Evolutionary conservation across 2,113 vertebrate species (phyloP).

Genomic region (Beaufortia kweichowensis): DNA sequence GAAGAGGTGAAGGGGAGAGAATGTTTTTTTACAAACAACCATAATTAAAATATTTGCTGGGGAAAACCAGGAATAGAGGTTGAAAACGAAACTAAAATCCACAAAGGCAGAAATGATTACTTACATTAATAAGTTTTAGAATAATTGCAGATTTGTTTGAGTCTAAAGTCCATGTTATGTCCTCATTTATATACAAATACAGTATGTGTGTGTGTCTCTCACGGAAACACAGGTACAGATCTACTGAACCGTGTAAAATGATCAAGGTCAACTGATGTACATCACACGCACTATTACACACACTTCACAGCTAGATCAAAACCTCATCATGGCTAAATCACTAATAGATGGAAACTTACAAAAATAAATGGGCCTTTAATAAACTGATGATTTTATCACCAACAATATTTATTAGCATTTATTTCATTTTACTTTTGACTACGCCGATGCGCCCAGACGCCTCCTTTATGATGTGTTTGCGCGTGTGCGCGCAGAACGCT

Average conservation of each 20-base stretch:
- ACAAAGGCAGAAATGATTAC: no score
- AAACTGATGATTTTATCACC: neutral
- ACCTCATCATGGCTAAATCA: neutral
- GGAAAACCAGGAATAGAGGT: conserved; percentile 24
- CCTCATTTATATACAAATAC: no score
- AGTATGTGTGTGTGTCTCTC: no score
- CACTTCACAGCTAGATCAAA: neutral
- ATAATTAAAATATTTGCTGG: conserved; percentile 12
- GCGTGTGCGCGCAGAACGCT: conserved; percentile 29
- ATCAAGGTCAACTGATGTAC: neutral
- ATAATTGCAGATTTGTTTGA: no score
- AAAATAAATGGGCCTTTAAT: neutral
- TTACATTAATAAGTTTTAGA: no score
- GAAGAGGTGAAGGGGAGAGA: neutral
- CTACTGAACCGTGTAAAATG: neutral
- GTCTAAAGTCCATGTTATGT: no score
- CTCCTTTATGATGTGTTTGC: conserved; percentile 18
- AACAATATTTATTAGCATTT: neutral
- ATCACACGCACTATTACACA: neutral
- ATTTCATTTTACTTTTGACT: neutral
- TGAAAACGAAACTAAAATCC: no score
- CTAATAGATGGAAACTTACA: neutral
- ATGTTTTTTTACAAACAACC: neutral
- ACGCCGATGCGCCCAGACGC: neutral
- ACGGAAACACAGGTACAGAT: no score